Evolutionary conservation across 2,113 vertebrate species (phyloP).

Genomic region (Saguinus imperator): DNA sequence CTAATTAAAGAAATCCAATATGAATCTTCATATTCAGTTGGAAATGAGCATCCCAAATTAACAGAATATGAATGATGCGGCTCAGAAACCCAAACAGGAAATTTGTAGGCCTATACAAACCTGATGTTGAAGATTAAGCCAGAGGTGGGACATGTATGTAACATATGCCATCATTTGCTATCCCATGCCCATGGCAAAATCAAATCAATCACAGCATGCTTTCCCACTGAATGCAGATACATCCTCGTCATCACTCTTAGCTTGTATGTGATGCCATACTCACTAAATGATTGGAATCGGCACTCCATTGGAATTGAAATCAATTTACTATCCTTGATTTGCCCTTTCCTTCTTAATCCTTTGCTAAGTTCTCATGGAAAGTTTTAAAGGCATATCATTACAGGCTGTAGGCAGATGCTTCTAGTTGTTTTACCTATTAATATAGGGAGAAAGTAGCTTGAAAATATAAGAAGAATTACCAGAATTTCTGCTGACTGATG

Average conservation of each 20-base stretch:
- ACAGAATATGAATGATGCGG: not conserved
- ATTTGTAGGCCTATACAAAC: not conserved
- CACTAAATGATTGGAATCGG: conserved; percentile 31
- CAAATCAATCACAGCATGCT: not conserved
- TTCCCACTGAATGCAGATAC: not conserved
- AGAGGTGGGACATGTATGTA: not conserved
- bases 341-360: conserved; percentile 17
- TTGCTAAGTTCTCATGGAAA: conserved; percentile 51
- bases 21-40: not conserved
- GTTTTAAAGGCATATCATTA: conserved; percentile 63
- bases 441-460: conserved; percentile 42
- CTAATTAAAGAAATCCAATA: not conserved
- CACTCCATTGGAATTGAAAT: conserved; percentile 39
- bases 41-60: not conserved
- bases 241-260: not conserved
- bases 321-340: conserved; percentile 49
- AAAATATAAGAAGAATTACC: conserved; percentile 32
- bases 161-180: not conserved
- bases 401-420: conserved; percentile 25
- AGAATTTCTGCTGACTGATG: conserved; percentile 71
- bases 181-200: not conserved
- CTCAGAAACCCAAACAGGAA: not conserved
- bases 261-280: not conserved
- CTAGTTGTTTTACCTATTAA: conserved; percentile 52
- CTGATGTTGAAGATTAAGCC: not conserved